Percentiles rank a stretch among this genome's conserved stretches.
Evolutionary conservation across 2,797 vertebrate genomes (phyloP).

Genomic region (Geotrypetes seraphini): DNA sequence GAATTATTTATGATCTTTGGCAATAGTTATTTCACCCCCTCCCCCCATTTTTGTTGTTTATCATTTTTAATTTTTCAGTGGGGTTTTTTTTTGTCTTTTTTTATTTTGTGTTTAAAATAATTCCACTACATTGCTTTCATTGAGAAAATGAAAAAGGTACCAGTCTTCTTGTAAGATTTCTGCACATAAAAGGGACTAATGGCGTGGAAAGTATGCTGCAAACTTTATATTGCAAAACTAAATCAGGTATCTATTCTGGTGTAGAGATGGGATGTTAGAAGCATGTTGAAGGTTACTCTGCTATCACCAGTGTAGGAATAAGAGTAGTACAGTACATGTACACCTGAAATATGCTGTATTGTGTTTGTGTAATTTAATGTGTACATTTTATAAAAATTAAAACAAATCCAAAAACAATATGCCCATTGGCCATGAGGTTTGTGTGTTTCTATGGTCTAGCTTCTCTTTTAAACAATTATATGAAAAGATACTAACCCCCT

Average conservation of each 20-base stretch:
- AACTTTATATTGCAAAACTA: slow-evolving; percentile 36
- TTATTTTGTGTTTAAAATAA: too few species aligned
- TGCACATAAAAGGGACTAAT: slow-evolving; percentile 30
- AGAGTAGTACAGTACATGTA: slow-evolving; percentile 61
- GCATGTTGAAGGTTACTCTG: slow-evolving; percentile 46
- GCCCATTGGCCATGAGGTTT: slow-evolving; percentile 51
- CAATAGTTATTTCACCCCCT: too few species aligned
- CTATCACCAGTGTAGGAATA: slow-evolving; percentile 58
- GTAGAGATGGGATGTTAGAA: slow-evolving; percentile 42
- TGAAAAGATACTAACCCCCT: not conserved
- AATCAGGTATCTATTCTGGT: slow-evolving; percentile 67
- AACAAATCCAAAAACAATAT: too few species aligned
- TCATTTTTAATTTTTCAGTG: too few species aligned
- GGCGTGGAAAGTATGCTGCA: slow-evolving; percentile 26
- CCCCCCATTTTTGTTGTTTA: too few species aligned
- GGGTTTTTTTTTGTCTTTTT: too few species aligned
- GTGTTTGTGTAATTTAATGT: slow-evolving; percentile 55
- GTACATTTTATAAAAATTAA: slow-evolving; percentile 67
- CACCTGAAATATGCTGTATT: slow-evolving; percentile 47
- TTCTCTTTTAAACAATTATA: slow-evolving; percentile 12
- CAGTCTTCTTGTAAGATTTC: slow-evolving; percentile 28
- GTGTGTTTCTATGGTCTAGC: slow-evolving; percentile 9
- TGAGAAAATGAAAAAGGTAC: slow-evolving; percentile 21
- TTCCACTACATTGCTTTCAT: slow-evolving; percentile 7
- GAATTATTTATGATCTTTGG: too few species aligned